Conservation (phyloP, 2,113 vertebrate genomes). For the Galeopterus variegatus region DNA sequence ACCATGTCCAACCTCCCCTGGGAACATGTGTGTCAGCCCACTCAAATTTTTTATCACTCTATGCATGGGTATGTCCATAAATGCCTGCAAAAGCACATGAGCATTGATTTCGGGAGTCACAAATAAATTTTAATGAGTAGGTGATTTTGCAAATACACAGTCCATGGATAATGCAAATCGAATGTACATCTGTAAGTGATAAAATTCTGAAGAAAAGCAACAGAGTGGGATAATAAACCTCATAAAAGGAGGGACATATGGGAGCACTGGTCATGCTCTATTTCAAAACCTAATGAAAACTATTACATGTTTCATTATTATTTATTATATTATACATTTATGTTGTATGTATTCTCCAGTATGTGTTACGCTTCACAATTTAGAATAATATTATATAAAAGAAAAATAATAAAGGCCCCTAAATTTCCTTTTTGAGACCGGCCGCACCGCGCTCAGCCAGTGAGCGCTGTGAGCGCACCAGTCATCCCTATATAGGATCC, state of each 20-base stretch:
- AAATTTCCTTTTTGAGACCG: slow-evolving; percentile 25
- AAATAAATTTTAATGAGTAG: background rate
- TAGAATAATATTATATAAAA: slow-evolving; percentile 7
- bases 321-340: background rate
- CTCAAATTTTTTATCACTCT: background rate
- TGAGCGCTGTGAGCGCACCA: too few relatives aligned
- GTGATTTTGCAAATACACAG: background rate
- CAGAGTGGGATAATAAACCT: background rate
- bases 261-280: background rate
- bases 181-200: background rate
- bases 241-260: background rate
- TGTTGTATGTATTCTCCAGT: background rate
- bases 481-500: too few relatives aligned
- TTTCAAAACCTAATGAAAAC: background rate
- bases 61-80: fast-evolving
- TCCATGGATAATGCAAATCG: background rate
- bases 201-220: slow-evolving; percentile 43
- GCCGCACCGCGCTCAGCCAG: too few relatives aligned
- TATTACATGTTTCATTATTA: background rate
- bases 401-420: background rate
- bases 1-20: background rate
- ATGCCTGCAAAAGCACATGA: background rate
- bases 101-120: background rate
- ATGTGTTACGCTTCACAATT: background rate
- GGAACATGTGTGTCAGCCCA: background rate